A percentile compares a stretch with the other conserved stretches of the same genome.
phyloP scores from a whole-genome alignment of 2,888 invertebrate genomes.

The Tricholauxania praeusta region DNA sequence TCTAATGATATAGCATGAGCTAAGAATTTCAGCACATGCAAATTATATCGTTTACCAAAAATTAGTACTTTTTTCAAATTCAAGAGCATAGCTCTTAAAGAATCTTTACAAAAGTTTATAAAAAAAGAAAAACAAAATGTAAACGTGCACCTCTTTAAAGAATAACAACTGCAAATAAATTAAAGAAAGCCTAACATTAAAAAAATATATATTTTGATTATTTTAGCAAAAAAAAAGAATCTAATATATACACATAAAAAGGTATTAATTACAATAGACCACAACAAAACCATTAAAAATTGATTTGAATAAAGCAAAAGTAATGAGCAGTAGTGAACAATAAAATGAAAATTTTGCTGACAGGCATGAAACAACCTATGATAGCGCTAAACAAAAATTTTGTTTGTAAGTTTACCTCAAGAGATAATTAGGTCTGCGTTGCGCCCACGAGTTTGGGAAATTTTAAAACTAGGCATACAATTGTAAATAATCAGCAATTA shows the following conservation, averaged over 20 bases:
- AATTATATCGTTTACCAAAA: no score
- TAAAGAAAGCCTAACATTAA: not conserved
- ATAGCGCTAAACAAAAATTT: constrained; percentile 17
- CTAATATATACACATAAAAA: constrained; percentile 21
- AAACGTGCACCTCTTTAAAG: constrained; percentile 22
- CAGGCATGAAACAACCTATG: no score
- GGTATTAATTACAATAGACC: constrained; percentile 27
- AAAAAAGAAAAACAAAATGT: constrained; percentile 1
- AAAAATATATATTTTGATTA: constrained; percentile 2
- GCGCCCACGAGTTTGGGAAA: constrained; percentile 18
- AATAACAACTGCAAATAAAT: constrained; percentile 22
- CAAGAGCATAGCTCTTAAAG: no score
- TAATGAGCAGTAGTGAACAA: no score
- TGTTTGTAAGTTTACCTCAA: constrained; percentile 29
- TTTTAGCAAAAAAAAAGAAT: constrained; percentile 30
- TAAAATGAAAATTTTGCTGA: no score
- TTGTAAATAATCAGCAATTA: constrained; percentile 33
- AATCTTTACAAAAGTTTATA: not conserved
- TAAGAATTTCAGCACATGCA: no score
- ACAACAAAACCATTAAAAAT: constrained; percentile 13
- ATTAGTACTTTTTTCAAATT: no score
- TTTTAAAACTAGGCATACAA: constrained; percentile 28
- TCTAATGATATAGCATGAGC: no score
- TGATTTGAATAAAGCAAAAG: constrained; percentile 32
- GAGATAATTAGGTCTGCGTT: constrained; percentile 34